These are phyloP conservation scores for Ischnus inquisitorius DNA, from an alignment of 2,888 invertebrate species.

Conservation along the genomic window DNA sequence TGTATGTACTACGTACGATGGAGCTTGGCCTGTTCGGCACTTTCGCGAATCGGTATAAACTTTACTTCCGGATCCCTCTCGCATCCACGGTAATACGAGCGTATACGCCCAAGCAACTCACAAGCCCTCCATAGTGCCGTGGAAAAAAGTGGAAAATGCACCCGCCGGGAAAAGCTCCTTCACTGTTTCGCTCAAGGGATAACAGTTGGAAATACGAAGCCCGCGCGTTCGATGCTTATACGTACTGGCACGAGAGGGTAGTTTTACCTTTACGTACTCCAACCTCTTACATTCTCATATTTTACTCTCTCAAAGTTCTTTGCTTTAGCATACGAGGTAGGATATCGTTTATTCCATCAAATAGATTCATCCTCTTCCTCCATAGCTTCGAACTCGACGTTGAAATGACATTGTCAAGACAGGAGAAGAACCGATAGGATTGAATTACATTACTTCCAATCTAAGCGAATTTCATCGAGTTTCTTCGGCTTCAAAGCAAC, in stretches of 20 bases:
- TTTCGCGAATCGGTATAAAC: constrained; percentile 45
- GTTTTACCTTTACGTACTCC: constrained; percentile 26
- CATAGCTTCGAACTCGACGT: too few species aligned
- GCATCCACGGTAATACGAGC: neutral
- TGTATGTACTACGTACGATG: constrained; percentile 4
- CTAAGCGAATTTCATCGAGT: too few species aligned
- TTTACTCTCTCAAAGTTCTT: neutral
- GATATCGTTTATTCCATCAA: neutral
- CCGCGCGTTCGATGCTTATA: constrained; percentile 33
- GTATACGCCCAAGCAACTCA: constrained; percentile 23
- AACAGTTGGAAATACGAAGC: constrained; percentile 33
- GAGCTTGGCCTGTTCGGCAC: constrained; percentile 36
- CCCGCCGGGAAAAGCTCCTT: constrained; percentile 28
- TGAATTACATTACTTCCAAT: too few species aligned
- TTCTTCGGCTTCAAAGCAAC: too few species aligned
- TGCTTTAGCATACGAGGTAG: neutral
- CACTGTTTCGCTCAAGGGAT: constrained; percentile 37
- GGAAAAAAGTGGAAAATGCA: constrained; percentile 30
- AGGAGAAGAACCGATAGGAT: too few species aligned
- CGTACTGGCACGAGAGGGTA: constrained; percentile 3
- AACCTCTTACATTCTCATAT: neutral
- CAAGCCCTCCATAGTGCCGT: neutral
- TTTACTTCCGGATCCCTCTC: constrained; percentile 23
- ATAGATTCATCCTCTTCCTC: neutral
- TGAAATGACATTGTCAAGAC: too few species aligned